phyloP scores from a whole-genome alignment of 1,140 invertebrate species.

The Oryctes rhinoceros region DNA sequence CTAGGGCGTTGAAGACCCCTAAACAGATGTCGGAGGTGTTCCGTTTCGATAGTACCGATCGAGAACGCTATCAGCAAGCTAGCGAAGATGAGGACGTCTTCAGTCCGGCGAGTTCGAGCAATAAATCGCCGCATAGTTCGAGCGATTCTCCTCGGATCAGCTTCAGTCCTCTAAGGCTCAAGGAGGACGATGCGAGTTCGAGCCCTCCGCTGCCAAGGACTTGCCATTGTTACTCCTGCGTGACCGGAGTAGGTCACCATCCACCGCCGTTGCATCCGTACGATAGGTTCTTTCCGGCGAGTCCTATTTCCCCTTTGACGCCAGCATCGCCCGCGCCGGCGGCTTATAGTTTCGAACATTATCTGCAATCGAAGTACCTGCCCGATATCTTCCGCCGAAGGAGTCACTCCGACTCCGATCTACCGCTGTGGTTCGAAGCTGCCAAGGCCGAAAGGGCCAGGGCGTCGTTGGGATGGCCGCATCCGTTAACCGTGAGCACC shows the following conservation, averaged over 20 bases:
- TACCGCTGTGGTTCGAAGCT: slow-evolving; percentile 66
- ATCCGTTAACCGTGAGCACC: slow-evolving; percentile 60
- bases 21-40: slow-evolving; percentile 63
- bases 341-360: slow-evolving; percentile 73
- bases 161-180: slow-evolving; percentile 68
- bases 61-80: slow-evolving; percentile 61
- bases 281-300: slow-evolving; percentile 67
- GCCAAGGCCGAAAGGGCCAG: slow-evolving; percentile 57
- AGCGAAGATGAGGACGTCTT: slow-evolving; percentile 68
- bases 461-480: slow-evolving; percentile 51
- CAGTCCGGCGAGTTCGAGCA: slow-evolving; percentile 65
- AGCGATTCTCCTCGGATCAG: slow-evolving; percentile 67
- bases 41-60: slow-evolving; percentile 64
- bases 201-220: slow-evolving; percentile 58
- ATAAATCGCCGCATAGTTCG: slow-evolving; percentile 65
- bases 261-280: slow-evolving; percentile 64
- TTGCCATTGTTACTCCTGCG: slow-evolving; percentile 63
- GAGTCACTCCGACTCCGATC: slow-evolving; percentile 79
- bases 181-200: slow-evolving; percentile 62
- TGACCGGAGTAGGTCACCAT: slow-evolving; percentile 62
- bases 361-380: slow-evolving; percentile 77
- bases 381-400: slow-evolving; percentile 72
- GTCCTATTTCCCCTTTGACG: slow-evolving; percentile 69
- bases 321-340: slow-evolving; percentile 65
- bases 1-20: slow-evolving; percentile 44